Evolutionary conservation across 2,113 vertebrate genomes (phyloP), one percentile per base, ranked within the genome.

Genomic region (Lycaon pictus): DNA sequence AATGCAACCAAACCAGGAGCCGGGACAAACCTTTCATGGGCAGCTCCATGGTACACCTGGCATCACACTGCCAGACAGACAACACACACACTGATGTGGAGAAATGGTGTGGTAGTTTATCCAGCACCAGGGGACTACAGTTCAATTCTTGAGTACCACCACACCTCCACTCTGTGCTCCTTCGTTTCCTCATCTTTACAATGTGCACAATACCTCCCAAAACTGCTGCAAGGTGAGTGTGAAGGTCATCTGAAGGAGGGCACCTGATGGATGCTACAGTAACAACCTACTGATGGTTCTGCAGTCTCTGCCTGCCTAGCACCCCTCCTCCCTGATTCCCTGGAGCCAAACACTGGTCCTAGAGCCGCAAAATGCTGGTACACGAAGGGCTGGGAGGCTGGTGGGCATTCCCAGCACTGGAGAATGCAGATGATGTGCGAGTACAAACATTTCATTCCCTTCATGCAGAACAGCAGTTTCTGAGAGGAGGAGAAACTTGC

Each of bases 1-100:
- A 29, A 29, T 17, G 81, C 20, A 22, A 43, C n/a, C 35, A 8
- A 19, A 62, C 13, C 29, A 7, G 63, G 63, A 3, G 23, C 3
- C 32, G 1, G 55, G 60, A 43, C 15, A 62, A 19, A 23, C 27
- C 51, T 55, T 15, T 16, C 51, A 22, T 0, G 1, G 13, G 32
- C 25, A 5, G 65, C 74, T 13, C 29, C 32, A 15, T 9, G 1
- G 55, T 25, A 17, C 56, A n/a, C 1, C 1, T 7, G n/a, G 25
- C 35, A 13, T 35, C 35, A n/a, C 3, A 22, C 67, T 35, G 15
- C 23, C 10, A 2, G 25, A 16, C 17, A 2, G 20, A 16, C 1
- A 10, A 15, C 48, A 13, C 2, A 0, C 1, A 25, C 15, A 13
- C 3, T 1, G 6, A 37, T 69, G 72, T 11, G 12, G 51, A 37